Percentiles rank a stretch among this genome's conserved stretches.
phyloP scores from a whole-genome alignment of 2,797 vertebrate genomes.

The Hirundo rustica region DNA sequence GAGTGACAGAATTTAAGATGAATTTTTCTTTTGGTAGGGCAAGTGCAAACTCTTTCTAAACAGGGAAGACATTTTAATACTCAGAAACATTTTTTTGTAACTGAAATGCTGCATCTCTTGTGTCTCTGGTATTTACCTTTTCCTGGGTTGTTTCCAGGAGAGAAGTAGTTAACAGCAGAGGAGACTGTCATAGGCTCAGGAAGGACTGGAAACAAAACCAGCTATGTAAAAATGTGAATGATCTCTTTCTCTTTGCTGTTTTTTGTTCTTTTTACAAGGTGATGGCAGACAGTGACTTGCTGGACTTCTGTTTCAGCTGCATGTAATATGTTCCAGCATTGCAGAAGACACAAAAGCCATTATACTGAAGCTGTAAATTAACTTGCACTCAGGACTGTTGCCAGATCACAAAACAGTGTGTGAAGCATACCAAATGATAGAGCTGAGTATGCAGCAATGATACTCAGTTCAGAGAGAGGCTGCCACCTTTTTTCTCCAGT shows the following conservation, averaged over 20 bases:
- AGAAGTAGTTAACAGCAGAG: not conserved
- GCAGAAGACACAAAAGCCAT: not conserved
- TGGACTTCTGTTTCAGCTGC: slow-evolving; percentile 4
- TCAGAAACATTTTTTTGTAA: not conserved
- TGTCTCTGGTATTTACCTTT: not conserved
- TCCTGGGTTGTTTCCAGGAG: not conserved
- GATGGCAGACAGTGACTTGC: not conserved
- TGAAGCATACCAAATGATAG: slow-evolving; percentile 3
- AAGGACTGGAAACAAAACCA: not conserved
- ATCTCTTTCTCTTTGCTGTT: not conserved
- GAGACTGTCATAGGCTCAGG: not conserved
- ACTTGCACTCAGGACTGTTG: not conserved
- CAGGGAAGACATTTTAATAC: not conserved
- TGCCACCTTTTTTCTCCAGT: not conserved
- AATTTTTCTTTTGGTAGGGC: not conserved
- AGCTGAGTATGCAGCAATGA: not conserved
- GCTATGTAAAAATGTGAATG: not conserved
- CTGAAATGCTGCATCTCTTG: not conserved
- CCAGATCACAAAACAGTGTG: not conserved
- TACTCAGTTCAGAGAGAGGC: not conserved
- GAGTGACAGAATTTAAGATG: not conserved
- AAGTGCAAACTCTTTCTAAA: not conserved
- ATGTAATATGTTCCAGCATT: not conserved
- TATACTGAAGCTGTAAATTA: slow-evolving; percentile 40
- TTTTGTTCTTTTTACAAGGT: slow-evolving; percentile 23